These are phyloP conservation scores for Sprattus sprattus DNA, from an alignment of 2,113 vertebrate genomes.

Conservation along the genomic window DNA sequence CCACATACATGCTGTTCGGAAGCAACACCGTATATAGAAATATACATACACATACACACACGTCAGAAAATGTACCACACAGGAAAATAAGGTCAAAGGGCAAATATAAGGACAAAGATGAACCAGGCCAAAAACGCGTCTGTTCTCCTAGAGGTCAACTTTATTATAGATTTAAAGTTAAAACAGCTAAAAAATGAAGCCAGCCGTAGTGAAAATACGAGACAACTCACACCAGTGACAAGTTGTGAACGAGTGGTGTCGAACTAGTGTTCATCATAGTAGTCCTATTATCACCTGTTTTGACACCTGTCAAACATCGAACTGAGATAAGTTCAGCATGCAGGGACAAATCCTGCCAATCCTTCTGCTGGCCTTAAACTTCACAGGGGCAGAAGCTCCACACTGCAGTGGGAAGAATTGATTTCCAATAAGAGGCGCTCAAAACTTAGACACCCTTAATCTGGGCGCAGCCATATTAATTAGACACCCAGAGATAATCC, in stretches of 20 bases:
- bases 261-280: no score
- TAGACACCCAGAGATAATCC: slow-evolving; percentile 57
- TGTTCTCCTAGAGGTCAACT: no score
- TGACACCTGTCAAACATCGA: not conserved
- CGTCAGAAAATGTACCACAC: not conserved
- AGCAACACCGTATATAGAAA: not conserved
- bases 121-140: not conserved
- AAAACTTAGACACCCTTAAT: slow-evolving; percentile 63
- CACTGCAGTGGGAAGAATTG: slow-evolving; percentile 37
- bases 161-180: no score
- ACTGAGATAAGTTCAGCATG: not conserved
- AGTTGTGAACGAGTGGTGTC: no score
- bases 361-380: slow-evolving; percentile 63
- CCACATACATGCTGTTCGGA: no score
- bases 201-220: no score
- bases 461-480: slow-evolving; percentile 70
- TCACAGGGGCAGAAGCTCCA: slow-evolving; percentile 2
- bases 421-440: slow-evolving; percentile 40
- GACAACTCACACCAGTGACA: no score
- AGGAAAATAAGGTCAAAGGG: slow-evolving; percentile 24
- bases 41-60: not conserved
- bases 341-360: slow-evolving; percentile 34
- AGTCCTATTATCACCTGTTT: not conserved
- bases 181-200: no score
- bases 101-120: slow-evolving; percentile 7